Percentiles rank a stretch among this genome's conserved stretches.
Evolutionary conservation across 2,888 invertebrate genomes (phyloP).

Genomic region (Lycophotia porphyrea): DNA sequence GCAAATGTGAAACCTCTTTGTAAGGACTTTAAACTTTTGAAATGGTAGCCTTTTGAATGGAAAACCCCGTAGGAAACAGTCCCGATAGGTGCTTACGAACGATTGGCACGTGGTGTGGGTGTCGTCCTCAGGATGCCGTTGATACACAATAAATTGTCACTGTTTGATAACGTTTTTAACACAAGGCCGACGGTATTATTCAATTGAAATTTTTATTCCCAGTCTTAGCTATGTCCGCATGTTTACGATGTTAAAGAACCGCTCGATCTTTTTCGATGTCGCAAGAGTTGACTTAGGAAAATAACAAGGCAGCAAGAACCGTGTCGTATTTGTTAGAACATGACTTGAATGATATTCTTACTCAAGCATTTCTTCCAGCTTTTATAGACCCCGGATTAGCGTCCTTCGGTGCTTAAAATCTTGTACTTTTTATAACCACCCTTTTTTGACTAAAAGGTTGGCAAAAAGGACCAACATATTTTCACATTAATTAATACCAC

Average conservation of each 20-base stretch:
- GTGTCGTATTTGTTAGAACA: neutral
- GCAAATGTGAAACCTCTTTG: neutral
- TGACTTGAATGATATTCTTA: neutral
- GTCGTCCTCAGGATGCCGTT: slow-evolving; percentile 73
- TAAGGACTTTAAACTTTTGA: neutral
- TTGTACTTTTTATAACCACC: neutral
- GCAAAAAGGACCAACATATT: neutral
- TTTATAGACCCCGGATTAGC: neutral
- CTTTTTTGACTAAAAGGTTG: neutral
- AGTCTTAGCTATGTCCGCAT: slow-evolving; percentile 48
- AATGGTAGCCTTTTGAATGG: neutral
- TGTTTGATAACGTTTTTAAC: slow-evolving; percentile 74
- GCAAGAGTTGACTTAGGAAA: neutral
- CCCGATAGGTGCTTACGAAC: slow-evolving; percentile 43
- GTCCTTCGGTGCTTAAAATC: neutral
- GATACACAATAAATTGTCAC: slow-evolving; percentile 74
- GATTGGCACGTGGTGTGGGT: slow-evolving; percentile 74
- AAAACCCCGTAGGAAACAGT: slow-evolving; percentile 41
- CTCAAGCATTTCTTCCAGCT: neutral
- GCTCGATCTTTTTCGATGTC: slow-evolving; percentile 11
- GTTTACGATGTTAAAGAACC: slow-evolving; percentile 18
- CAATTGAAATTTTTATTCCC: slow-evolving; percentile 74
- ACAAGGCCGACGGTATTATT: slow-evolving; percentile 75
- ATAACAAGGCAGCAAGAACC: neutral
- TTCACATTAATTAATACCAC: neutral